These are phyloP conservation scores for Drosophila nr. perissopoda DNA, from an alignment of 2,888 invertebrate genomes.

Conservation along the genomic window DNA sequence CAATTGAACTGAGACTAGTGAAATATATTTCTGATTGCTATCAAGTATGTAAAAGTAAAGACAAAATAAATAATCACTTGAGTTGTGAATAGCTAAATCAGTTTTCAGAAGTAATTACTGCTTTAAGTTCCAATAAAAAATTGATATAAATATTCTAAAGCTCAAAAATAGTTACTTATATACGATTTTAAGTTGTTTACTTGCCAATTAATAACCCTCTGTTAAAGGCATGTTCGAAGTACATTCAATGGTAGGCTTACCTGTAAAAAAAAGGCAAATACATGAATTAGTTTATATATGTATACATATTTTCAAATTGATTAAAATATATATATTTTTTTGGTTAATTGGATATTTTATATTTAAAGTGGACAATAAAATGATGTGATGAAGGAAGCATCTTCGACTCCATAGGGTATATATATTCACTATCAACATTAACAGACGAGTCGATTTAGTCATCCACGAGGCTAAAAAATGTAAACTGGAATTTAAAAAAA, in stretches of 20 bases:
- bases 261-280: slow-evolving; percentile 36
- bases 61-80: not conserved
- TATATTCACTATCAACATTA: not conserved
- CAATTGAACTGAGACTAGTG: not conserved
- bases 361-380: too few species aligned
- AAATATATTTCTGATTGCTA: not conserved
- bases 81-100: not conserved
- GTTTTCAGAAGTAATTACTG: not conserved
- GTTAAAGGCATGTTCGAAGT: not conserved
- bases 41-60: not conserved
- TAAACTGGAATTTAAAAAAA: not conserved
- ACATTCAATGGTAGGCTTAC: slow-evolving; percentile 20
- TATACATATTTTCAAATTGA: not conserved
- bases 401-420: not conserved
- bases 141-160: not conserved
- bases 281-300: not conserved
- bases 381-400: not conserved
- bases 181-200: not conserved
- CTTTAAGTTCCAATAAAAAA: not conserved
- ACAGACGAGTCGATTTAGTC: not conserved
- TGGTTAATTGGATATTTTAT: not conserved
- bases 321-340: not conserved
- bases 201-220: not conserved
- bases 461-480: not conserved
- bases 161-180: not conserved